Percentiles rank a stretch among this genome's conserved stretches.
These are phyloP conservation scores for Monopis laevigella DNA, from an alignment of 2,888 invertebrate species.

Conservation along the genomic window DNA sequence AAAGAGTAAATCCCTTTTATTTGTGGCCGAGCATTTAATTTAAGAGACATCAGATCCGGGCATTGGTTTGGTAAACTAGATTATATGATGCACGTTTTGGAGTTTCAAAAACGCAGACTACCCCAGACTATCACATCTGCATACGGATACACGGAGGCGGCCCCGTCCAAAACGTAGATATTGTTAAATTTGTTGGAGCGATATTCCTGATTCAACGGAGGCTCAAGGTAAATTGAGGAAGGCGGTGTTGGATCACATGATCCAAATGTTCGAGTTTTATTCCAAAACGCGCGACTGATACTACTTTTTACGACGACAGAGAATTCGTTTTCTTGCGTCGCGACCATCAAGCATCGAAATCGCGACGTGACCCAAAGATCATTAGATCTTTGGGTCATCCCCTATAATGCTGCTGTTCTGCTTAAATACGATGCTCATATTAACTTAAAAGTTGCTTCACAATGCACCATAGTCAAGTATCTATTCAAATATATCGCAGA, in stretches of 20 bases:
- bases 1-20: background rate
- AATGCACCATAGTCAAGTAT: slow-evolving; percentile 10
- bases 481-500: too few relatives aligned
- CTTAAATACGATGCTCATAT: slow-evolving; percentile 15
- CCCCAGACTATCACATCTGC: too few relatives aligned
- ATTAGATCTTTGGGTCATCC: slow-evolving; percentile 15
- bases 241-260: slow-evolving; percentile 17
- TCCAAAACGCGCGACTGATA: too few relatives aligned
- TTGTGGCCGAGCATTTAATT: background rate
- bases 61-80: slow-evolving; percentile 12
- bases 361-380: background rate
- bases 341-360: slow-evolving; percentile 7
- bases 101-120: slow-evolving; percentile 15
- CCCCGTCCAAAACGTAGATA: too few relatives aligned
- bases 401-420: slow-evolving; percentile 15
- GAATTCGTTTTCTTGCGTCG: slow-evolving; percentile 16
- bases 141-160: too few relatives aligned
- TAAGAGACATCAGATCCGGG: background rate
- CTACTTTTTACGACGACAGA: slow-evolving; percentile 14
- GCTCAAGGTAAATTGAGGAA: background rate
- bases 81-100: slow-evolving; percentile 14
- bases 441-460: slow-evolving; percentile 12
- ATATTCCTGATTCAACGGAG: background rate
- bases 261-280: slow-evolving; percentile 18
- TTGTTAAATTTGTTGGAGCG: slow-evolving; percentile 19